Percentiles rank a stretch among this genome's conserved stretches.
Conservation (phyloP, 2,888 invertebrate genomes). For the Protophormia terraenovae region DNA sequence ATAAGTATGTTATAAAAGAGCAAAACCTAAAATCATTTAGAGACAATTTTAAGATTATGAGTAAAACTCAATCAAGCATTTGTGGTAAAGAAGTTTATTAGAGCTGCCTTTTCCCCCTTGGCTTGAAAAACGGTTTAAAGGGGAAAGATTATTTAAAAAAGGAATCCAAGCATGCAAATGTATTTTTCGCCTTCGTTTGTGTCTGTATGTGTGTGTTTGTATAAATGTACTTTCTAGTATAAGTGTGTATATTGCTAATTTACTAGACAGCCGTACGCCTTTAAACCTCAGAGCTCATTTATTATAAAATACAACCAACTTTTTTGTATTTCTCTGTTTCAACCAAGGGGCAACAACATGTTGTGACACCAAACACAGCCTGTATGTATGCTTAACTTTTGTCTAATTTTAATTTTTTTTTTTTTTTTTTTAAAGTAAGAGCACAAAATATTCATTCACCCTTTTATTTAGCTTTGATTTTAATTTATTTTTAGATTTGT, state of each 20-base stretch:
- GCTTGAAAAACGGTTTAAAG: background rate
- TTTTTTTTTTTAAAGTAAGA: background rate
- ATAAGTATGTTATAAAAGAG: background rate
- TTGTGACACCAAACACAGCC: constrained; percentile 56
- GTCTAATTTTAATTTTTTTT: background rate
- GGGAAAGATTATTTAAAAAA: background rate
- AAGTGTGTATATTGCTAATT: constrained; percentile 76
- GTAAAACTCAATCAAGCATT: constrained; percentile 50
- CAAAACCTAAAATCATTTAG: background rate
- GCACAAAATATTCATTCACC: constrained; percentile 20
- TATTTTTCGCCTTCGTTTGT: constrained; percentile 5
- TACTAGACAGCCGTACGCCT: constrained; percentile 80
- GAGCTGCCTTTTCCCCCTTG: background rate
- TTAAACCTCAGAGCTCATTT: constrained; percentile 80
- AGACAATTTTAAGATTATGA: constrained; percentile 33
- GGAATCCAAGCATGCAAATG: background rate
- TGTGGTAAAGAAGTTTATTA: constrained; percentile 62
- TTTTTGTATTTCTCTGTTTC: constrained; percentile 1
- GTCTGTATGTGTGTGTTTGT: constrained; percentile 26
- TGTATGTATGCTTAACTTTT: constrained; percentile 24
- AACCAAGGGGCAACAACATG: constrained; percentile 47
- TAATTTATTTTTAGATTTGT: background rate
- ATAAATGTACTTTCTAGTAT: too few species aligned
- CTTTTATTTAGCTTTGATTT: constrained; percentile 16
- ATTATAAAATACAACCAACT: constrained; percentile 75